phyloP scores from a whole-genome alignment of 2,113 vertebrate species.

The Calyptommatus sinebrachiatus region DNA sequence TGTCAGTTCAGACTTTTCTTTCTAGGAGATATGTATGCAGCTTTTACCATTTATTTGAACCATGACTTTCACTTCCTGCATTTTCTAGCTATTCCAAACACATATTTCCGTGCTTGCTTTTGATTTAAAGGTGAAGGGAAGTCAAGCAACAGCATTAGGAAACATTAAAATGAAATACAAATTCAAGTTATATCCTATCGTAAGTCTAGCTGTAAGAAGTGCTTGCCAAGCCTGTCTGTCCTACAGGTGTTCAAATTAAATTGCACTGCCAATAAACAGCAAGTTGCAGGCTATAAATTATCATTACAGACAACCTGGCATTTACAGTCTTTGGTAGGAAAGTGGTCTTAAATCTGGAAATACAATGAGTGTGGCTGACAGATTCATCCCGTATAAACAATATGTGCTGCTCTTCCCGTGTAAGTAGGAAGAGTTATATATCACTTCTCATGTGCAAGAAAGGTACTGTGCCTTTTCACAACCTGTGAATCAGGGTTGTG shows the following conservation, averaged over 20 bases:
- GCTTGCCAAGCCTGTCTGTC: background rate
- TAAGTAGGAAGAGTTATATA: background rate
- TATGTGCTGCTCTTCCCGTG: background rate
- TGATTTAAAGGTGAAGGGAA: background rate
- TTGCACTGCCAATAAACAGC: background rate
- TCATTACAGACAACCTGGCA: background rate
- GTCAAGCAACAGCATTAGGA: constrained; percentile 25
- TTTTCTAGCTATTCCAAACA: too few relatives aligned
- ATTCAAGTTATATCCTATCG: constrained; percentile 13
- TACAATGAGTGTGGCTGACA: background rate
- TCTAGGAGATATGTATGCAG: too few relatives aligned
- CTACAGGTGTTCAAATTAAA: constrained; percentile 25
- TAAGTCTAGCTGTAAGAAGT: background rate
- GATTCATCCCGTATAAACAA: background rate
- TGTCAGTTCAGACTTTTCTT: too few relatives aligned
- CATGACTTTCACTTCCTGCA: too few relatives aligned
- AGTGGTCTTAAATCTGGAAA: constrained; percentile 7
- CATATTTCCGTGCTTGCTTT: background rate
- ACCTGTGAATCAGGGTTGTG: background rate
- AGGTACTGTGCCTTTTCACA: background rate
- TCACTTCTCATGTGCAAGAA: background rate
- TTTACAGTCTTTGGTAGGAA: background rate
- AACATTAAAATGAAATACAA: constrained; percentile 13
- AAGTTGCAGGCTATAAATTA: background rate
- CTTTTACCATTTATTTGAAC: too few relatives aligned